These are phyloP conservation scores for Tillus elongatus DNA, from an alignment of 2,888 invertebrate genomes.

Conservation along the genomic window DNA sequence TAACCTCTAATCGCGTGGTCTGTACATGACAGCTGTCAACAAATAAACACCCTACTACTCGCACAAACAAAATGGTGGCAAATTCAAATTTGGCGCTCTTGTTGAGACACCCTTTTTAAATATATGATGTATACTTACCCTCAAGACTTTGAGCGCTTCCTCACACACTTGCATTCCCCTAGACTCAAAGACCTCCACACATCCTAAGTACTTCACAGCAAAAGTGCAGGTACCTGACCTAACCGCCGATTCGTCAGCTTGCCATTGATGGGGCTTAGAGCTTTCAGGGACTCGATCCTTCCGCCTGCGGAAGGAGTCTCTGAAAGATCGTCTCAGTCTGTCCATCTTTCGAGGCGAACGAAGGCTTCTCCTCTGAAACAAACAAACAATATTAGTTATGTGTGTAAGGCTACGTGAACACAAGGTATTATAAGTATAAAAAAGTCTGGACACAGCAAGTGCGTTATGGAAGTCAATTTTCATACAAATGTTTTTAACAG, in stretches of 20 bases:
- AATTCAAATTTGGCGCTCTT: too few relatives aligned
- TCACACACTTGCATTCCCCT: conserved; percentile 99
- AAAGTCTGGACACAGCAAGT: too few relatives aligned
- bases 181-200: conserved; percentile 98
- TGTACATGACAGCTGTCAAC: too few relatives aligned
- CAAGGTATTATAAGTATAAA: too few relatives aligned
- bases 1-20: too few relatives aligned
- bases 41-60: too few relatives aligned
- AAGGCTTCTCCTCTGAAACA: conserved; percentile 52
- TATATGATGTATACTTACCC: conserved; percentile 59
- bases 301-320: conserved; percentile 88
- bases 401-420: too few relatives aligned
- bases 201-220: conserved; percentile 96
- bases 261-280: conserved; percentile 96
- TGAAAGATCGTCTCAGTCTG: conserved; percentile 77
- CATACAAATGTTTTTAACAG: too few relatives aligned
- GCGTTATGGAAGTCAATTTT: too few relatives aligned
- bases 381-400: too few relatives aligned
- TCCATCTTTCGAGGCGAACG: conserved; percentile 76
- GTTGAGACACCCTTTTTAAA: too few relatives aligned
- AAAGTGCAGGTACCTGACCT: conserved; percentile 94
- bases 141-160: conserved; percentile 92
- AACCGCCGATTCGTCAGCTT: conserved; percentile 94
- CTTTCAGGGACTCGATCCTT: conserved; percentile 81
- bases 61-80: too few relatives aligned